Percentiles rank a stretch among this genome's conserved stretches.
These are phyloP conservation scores for Ageneiosus marmoratus DNA, from an alignment of 2,113 vertebrate genomes.

Conservation along the genomic window DNA sequence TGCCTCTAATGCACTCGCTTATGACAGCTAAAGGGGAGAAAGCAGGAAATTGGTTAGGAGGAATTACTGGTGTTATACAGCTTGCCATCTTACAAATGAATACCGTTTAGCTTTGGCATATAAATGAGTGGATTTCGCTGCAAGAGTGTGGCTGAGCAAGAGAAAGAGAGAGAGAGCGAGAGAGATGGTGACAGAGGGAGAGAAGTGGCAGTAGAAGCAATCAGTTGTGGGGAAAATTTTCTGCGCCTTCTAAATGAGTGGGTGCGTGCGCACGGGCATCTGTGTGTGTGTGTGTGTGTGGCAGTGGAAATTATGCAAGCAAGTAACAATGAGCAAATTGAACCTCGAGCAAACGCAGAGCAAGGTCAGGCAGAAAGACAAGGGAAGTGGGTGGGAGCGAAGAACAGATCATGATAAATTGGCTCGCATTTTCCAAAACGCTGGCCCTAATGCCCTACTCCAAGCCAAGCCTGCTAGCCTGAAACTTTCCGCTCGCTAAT, in stretches of 20 bases:
- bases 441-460: conserved; percentile 86
- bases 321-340: conserved; percentile 92
- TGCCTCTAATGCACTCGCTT: conserved; percentile 87
- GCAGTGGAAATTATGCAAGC: conserved; percentile 88
- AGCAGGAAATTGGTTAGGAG: conserved; percentile 83
- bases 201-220: conserved; percentile 65
- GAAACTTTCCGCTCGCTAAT: conserved; percentile 63
- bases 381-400: conserved; percentile 79
- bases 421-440: conserved; percentile 93
- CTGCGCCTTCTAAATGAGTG: conserved; percentile 51
- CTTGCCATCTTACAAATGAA: conserved; percentile 84
- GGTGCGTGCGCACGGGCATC: conserved; percentile 27
- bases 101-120: conserved; percentile 85
- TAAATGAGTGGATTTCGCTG: conserved; percentile 87
- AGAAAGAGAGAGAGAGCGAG: conserved; percentile 36
- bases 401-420: conserved; percentile 97
- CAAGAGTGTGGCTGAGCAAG: conserved; percentile 58
- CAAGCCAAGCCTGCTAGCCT: conserved; percentile 66
- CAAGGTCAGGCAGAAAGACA: conserved; percentile 96
- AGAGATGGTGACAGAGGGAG: conserved; percentile 50
- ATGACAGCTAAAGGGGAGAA: conserved; percentile 85
- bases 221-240: conserved; percentile 64
- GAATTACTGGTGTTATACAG: conserved; percentile 84
- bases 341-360: conserved; percentile 76
- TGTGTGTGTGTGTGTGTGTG: conserved; percentile 52